A percentile compares a stretch with the other conserved stretches of the same genome.
Evolutionary conservation across 2,888 invertebrate genomes (phyloP).

Genomic region (Therioaphis trifolii): DNA sequence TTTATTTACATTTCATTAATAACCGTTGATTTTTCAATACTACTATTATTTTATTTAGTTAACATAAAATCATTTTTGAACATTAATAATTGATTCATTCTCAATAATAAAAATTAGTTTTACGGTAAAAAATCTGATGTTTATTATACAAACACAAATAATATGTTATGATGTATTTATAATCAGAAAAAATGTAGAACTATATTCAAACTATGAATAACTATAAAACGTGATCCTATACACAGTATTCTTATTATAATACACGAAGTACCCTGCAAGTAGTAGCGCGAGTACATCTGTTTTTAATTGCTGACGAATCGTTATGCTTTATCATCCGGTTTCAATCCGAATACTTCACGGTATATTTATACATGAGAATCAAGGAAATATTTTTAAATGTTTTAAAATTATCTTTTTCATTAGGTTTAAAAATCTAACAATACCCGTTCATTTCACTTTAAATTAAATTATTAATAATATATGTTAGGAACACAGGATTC

Average conservation of each 20-base stretch:
- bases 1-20: neutral
- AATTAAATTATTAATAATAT: neutral
- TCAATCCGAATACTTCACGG: constrained; percentile 3
- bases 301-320: constrained; percentile 35
- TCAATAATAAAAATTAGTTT: neutral
- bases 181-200: neutral
- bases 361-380: constrained; percentile 48
- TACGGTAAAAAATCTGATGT: neutral
- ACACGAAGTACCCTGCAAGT: neutral
- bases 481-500: neutral
- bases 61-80: neutral
- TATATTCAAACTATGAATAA: neutral
- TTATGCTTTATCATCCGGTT: constrained; percentile 51
- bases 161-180: no score
- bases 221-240: neutral
- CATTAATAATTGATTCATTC: neutral
- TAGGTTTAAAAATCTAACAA: no score
- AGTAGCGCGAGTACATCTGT: constrained; percentile 48
- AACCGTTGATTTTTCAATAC: neutral
- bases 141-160: neutral
- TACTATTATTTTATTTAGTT: neutral
- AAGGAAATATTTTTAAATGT: neutral
- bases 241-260: neutral
- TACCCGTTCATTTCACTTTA: neutral
- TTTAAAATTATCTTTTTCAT: no score